These are phyloP conservation scores for Styela plicata DNA, from an alignment of 23 tunicate genomes.

Conservation along the genomic window DNA sequence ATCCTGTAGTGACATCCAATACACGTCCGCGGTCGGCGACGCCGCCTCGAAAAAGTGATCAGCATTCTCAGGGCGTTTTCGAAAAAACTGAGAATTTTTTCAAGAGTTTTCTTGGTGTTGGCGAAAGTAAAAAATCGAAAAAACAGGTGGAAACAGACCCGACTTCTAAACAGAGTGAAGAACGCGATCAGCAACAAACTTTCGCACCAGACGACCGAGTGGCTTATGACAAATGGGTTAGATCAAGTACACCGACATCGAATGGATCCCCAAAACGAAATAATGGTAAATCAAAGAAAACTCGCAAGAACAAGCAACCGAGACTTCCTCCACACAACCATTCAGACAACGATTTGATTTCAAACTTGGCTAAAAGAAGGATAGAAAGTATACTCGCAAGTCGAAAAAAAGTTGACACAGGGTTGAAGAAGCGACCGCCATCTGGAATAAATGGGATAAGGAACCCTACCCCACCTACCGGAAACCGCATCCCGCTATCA, in stretches of 20 bases:
- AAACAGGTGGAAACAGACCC: background rate
- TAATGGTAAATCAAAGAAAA: conserved; percentile 3
- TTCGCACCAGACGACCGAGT: conserved; percentile 14
- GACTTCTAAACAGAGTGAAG: background rate
- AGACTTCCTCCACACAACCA: conserved; percentile 63
- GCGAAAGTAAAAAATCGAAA: background rate
- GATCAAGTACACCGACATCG: conserved; percentile 16
- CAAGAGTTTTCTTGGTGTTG: conserved; percentile 34
- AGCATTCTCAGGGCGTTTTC: background rate
- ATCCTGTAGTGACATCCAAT: conserved; percentile 23
- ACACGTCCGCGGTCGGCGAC: conserved; percentile 16
- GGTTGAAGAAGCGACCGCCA: conserved; percentile 28
- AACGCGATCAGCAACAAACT: background rate
- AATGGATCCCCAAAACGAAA: conserved; percentile 25
- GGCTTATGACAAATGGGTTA: conserved; percentile 67
- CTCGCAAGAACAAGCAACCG: background rate
- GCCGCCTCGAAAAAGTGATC: background rate
- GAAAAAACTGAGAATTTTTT: conserved; percentile 4
- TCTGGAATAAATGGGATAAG: background rate
- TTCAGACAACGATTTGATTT: conserved; percentile 53
- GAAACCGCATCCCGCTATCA: background rate
- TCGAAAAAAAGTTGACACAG: conserved; percentile 67
- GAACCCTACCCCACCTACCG: background rate
- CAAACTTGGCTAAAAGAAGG: conserved; percentile 71
- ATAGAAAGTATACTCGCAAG: conserved; percentile 67